Percentiles rank a stretch among this genome's conserved stretches.
Conservation (phyloP, 2,888 invertebrate species). For the Eilema griseolum region DNA sequence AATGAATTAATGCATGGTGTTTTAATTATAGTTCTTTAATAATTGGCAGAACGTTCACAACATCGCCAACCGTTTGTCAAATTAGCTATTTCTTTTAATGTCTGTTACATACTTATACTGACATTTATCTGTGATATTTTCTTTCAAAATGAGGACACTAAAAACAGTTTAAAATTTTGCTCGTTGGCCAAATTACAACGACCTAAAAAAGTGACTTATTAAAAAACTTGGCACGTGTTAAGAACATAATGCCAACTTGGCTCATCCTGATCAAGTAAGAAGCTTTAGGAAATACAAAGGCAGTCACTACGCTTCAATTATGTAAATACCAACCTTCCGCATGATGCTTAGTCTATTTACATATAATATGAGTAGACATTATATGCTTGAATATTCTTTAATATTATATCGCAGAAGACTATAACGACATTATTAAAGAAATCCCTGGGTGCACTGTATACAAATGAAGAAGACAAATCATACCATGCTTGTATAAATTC, state of each 20-base stretch:
- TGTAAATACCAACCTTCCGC: conserved; percentile 13
- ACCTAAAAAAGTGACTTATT: conserved; percentile 20
- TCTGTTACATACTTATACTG: background rate
- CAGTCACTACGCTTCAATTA: conserved; percentile 8
- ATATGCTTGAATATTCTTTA: conserved; percentile 6
- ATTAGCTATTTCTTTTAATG: background rate
- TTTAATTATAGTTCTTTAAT: background rate
- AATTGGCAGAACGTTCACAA: background rate
- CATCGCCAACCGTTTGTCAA: background rate
- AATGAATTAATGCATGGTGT: too few species aligned
- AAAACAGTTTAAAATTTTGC: conserved; percentile 12
- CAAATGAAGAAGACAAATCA: background rate
- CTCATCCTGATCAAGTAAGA: conserved; percentile 8
- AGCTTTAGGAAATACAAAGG: conserved; percentile 11
- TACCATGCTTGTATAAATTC: background rate
- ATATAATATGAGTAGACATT: background rate
- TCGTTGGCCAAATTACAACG: conserved; percentile 3
- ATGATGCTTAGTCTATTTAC: conserved; percentile 2
- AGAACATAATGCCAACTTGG: conserved; percentile 20
- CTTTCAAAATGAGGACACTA: background rate
- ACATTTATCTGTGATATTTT: background rate
- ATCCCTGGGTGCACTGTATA: background rate
- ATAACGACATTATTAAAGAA: background rate
- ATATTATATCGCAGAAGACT: conserved; percentile 7
- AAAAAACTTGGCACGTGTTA: conserved; percentile 21